These are phyloP conservation scores for Drosophila bocqueti DNA, from an alignment of 1,140 invertebrate genomes.

Conservation along the genomic window DNA sequence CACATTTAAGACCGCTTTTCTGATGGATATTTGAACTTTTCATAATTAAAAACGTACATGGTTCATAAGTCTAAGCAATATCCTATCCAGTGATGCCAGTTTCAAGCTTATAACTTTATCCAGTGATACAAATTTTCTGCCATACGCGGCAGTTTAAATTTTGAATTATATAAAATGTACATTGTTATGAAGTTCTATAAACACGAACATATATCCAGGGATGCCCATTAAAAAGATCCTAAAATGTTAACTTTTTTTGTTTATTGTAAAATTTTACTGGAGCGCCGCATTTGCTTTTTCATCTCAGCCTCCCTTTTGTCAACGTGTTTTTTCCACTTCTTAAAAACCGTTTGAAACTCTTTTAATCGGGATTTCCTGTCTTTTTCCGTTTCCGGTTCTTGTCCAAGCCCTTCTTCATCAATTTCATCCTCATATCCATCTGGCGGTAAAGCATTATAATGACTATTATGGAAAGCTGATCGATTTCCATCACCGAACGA, in stretches of 20 bases:
- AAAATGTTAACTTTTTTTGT: too few species aligned
- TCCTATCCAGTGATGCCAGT: not conserved
- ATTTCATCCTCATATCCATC: constrained; percentile 90
- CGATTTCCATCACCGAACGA: constrained; percentile 94
- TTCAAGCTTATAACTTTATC: too few species aligned
- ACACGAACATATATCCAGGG: not conserved
- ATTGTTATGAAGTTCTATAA: too few species aligned
- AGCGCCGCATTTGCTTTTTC: not conserved
- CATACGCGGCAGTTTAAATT: too few species aligned
- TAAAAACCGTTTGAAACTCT: constrained; percentile 32
- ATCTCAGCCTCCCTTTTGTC: not conserved
- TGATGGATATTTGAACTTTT: too few species aligned
- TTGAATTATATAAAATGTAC: too few species aligned
- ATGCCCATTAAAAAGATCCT: not conserved
- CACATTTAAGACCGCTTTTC: not conserved
- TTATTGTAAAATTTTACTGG: not conserved
- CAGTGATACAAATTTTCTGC: too few species aligned
- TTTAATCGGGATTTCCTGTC: constrained; percentile 26
- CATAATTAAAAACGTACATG: too few species aligned
- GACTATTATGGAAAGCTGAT: constrained; percentile 90
- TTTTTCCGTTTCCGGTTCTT: constrained; percentile 30
- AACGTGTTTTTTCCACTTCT: constrained; percentile 42
- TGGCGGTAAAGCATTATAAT: constrained; percentile 90
- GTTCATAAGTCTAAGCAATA: too few species aligned
- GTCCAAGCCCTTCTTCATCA: constrained; percentile 24